Conservation (phyloP, 2,888 invertebrate genomes). For the Perithous albicinctus region DNA sequence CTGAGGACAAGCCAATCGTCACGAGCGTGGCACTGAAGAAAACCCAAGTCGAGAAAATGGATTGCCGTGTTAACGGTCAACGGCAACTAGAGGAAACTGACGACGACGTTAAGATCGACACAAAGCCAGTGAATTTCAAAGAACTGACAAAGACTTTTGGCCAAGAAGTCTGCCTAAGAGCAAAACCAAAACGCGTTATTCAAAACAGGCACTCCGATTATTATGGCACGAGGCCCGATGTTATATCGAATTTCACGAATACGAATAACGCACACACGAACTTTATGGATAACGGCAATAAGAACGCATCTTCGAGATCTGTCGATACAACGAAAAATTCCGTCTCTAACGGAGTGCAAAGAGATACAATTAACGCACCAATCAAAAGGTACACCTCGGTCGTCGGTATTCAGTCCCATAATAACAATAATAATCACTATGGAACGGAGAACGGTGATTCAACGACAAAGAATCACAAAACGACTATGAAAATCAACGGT, state of each 20-base stretch:
- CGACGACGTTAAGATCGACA: conserved; percentile 72
- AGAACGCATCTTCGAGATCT: conserved; percentile 33
- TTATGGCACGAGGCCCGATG: conserved; percentile 65
- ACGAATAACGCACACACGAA: conserved; percentile 50
- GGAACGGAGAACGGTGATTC: conserved; percentile 32
- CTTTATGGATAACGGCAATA: conserved; percentile 44
- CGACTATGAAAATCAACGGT: conserved; percentile 62
- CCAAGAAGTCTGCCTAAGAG: conserved; percentile 74
- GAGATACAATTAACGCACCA: conserved; percentile 32
- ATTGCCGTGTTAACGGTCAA: conserved; percentile 35
- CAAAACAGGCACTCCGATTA: conserved; percentile 75
- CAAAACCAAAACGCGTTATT: conserved; percentile 71
- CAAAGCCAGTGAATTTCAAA: conserved; percentile 77
- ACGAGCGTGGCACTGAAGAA: conserved; percentile 74
- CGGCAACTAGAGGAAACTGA: conserved; percentile 28
- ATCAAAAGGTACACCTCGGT: conserved; percentile 77
- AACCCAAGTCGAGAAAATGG: conserved; percentile 62
- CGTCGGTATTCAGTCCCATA: conserved; percentile 73
- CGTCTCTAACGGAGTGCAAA: conserved; percentile 32
- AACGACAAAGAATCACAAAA: conserved; percentile 32
- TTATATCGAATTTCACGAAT: conserved; percentile 44
- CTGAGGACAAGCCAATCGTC: conserved; percentile 70
- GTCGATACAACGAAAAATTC: conserved; percentile 37
- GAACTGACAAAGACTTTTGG: conserved; percentile 80
- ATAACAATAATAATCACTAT: conserved; percentile 61